Conservation (phyloP, 2,113 vertebrate genomes). For the Bos taurus region ARS-UCD2.0 NC_037351.1:56557001-56557500, state of each 20-base stretch:
- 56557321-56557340: constrained; percentile 47
- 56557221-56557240: constrained; percentile 67
- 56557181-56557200: constrained; percentile 49
- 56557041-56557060: not conserved
- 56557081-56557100: constrained; percentile 50
- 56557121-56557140: constrained; percentile 49
- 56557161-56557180: constrained; percentile 44
- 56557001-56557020: not conserved
- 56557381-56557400: constrained; percentile 67
- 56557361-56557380: constrained; percentile 73
- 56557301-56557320: constrained; percentile 56
- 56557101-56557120: constrained; percentile 33
- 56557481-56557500: constrained; percentile 30
- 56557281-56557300: constrained; percentile 74
- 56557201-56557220: constrained; percentile 54
- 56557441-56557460: constrained; percentile 53
- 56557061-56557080: not conserved
- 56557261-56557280: constrained; percentile 62
- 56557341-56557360: constrained; percentile 18
- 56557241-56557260: constrained; percentile 55
- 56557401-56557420: constrained; percentile 63
- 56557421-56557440: constrained; percentile 68
- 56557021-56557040: not conserved
- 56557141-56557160: constrained; percentile 62
- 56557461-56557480: constrained; percentile 67